Conservation (phyloP, 2,888 invertebrate genomes). For the Teleiodes luculella region DNA sequence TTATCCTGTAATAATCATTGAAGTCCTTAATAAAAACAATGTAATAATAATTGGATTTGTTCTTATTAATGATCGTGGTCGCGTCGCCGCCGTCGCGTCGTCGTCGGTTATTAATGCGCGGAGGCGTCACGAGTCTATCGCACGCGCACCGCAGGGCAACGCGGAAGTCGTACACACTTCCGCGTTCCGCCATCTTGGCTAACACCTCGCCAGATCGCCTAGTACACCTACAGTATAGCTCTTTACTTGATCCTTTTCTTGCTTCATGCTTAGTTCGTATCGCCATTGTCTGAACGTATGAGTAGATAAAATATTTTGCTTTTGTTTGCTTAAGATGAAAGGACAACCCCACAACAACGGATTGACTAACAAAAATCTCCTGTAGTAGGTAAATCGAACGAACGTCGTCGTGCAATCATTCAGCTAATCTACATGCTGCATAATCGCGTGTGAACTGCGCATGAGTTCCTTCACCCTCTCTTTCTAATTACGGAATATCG, state of each 20-base stretch:
- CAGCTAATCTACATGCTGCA: conserved; percentile 18
- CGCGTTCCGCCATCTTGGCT: conserved; percentile 75
- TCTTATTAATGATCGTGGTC: background rate
- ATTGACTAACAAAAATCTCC: background rate
- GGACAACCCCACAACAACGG: background rate
- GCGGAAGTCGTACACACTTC: conserved; percentile 73
- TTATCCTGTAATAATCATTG: background rate
- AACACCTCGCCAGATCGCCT: conserved; percentile 63
- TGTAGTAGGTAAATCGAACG: background rate
- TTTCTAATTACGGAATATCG: conserved; percentile 76
- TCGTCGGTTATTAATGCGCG: conserved; percentile 41
- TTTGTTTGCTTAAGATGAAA: background rate
- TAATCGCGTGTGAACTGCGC: conserved; percentile 21
- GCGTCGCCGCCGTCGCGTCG: conserved; percentile 15
- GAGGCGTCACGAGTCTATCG: conserved; percentile 61
- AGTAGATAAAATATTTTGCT: background rate
- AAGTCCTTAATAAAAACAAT: background rate
- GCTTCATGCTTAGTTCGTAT: background rate
- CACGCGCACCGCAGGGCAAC: conserved; percentile 61
- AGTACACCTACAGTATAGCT: too few species aligned
- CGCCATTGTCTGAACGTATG: background rate
- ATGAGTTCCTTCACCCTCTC: conserved; percentile 38
- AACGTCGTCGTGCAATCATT: conserved; percentile 14
- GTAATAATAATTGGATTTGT: conserved; percentile 10
- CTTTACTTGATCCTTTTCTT: conserved; percentile 9